A percentile compares a stretch with the other conserved stretches of the same genome.
phyloP scores from a whole-genome alignment of 2,888 invertebrate species.

The Mesorhabditis spiculigera region DNA sequence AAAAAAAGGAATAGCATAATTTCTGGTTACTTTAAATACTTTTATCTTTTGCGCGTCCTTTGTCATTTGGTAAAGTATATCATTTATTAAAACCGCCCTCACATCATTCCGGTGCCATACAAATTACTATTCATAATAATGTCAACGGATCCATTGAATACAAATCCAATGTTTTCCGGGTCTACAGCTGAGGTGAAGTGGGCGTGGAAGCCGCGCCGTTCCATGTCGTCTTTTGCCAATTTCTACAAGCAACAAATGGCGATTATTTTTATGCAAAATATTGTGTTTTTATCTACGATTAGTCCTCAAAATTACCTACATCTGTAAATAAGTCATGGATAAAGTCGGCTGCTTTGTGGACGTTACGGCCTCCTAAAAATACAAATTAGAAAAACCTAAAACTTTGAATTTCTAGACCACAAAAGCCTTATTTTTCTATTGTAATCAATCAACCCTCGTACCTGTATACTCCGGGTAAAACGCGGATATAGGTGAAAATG shows the following conservation, averaged over 20 bases:
- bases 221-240: not conserved
- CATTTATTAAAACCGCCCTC: not conserved
- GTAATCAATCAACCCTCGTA: not conserved
- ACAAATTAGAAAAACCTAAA: no score
- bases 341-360: slow-evolving; percentile 5
- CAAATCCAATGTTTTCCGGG: not conserved
- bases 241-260: not conserved
- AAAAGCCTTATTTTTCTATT: no score
- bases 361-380: slow-evolving; percentile 2
- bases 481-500: not conserved
- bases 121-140: slow-evolving; percentile 3
- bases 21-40: no score
- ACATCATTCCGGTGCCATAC: not conserved
- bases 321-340: slow-evolving; percentile 3
- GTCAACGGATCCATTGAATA: not conserved
- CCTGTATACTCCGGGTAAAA: not conserved
- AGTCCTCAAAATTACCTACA: not conserved
- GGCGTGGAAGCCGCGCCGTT: slow-evolving; percentile 5
- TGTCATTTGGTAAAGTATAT: not conserved
- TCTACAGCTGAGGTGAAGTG: not conserved
- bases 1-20: no score
- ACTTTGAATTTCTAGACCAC: no score
- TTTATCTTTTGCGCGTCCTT: no score
- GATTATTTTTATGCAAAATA: not conserved
- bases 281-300: not conserved